Percentiles rank a stretch among this genome's conserved stretches.
Conservation (phyloP, 2,888 invertebrate species). For the Diarsia brunnea region DNA sequence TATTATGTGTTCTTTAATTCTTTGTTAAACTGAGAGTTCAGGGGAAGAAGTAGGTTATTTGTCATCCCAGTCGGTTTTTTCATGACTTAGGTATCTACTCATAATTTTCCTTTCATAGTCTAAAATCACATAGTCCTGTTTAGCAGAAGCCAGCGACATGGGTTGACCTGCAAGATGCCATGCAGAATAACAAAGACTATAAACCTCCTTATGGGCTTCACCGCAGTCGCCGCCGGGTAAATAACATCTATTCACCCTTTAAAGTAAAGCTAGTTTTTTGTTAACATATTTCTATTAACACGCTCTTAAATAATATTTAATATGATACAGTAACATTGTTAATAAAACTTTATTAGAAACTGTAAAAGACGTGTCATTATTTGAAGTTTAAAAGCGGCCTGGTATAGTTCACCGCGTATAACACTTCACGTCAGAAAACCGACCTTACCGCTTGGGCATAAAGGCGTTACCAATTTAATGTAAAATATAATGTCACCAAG, state of each 20-base stretch:
- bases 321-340: not conserved
- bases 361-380: constrained; percentile 13
- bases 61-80: not conserved
- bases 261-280: not conserved
- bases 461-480: constrained; percentile 33
- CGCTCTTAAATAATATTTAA: constrained; percentile 1
- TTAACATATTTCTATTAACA: not conserved
- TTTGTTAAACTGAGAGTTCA: constrained; percentile 33
- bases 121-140: too few species aligned
- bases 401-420: constrained; percentile 19
- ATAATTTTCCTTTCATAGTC: not conserved
- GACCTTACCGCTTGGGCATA: not conserved
- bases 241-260: not conserved
- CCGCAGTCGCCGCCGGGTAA: too few species aligned
- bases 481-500: constrained; percentile 16
- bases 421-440: not conserved
- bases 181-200: too few species aligned
- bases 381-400: constrained; percentile 20
- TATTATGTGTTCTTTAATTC: constrained; percentile 59
- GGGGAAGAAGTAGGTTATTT: constrained; percentile 11
- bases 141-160: too few species aligned
- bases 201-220: too few species aligned
- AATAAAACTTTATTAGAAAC: constrained; percentile 22
- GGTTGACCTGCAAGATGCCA: too few species aligned
- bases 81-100: not conserved